These are phyloP conservation scores for Tolypeutes matacus DNA, from an alignment of 2,797 vertebrate genomes.

Conservation along the genomic window DNA sequence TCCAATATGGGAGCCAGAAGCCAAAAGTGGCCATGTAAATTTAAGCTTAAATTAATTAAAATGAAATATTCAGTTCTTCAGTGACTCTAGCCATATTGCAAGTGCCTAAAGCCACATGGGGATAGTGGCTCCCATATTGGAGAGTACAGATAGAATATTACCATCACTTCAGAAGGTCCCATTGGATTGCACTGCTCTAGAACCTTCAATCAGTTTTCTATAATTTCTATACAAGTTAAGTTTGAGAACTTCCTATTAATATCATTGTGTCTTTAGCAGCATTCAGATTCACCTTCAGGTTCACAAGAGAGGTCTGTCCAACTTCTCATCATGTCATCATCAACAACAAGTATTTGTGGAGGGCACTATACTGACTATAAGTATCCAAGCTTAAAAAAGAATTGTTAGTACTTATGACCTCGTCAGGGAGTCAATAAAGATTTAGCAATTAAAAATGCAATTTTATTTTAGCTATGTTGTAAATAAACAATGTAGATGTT, in stretches of 20 bases:
- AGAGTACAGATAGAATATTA: background rate
- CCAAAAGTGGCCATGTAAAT: background rate
- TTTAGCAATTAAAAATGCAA: background rate
- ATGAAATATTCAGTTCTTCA: background rate
- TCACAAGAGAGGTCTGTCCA: background rate
- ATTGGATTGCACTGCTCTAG: background rate
- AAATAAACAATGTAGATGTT: constrained; percentile 34
- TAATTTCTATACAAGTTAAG: background rate
- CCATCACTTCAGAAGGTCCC: background rate
- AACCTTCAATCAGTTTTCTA: background rate
- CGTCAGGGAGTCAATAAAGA: background rate
- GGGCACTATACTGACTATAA: background rate
- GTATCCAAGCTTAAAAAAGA: background rate
- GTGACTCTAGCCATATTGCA: background rate
- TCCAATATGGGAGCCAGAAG: background rate
- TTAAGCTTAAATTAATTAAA: constrained; percentile 14
- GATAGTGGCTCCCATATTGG: background rate
- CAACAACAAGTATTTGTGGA: background rate
- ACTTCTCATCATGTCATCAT: background rate
- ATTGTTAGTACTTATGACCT: background rate
- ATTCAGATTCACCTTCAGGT: background rate
- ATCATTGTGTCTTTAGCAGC: background rate
- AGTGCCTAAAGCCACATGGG: background rate
- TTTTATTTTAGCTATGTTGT: background rate
- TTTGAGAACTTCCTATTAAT: background rate